These are phyloP conservation scores for Actias luna DNA, from an alignment of 2,888 invertebrate genomes.

Conservation along the genomic window DNA sequence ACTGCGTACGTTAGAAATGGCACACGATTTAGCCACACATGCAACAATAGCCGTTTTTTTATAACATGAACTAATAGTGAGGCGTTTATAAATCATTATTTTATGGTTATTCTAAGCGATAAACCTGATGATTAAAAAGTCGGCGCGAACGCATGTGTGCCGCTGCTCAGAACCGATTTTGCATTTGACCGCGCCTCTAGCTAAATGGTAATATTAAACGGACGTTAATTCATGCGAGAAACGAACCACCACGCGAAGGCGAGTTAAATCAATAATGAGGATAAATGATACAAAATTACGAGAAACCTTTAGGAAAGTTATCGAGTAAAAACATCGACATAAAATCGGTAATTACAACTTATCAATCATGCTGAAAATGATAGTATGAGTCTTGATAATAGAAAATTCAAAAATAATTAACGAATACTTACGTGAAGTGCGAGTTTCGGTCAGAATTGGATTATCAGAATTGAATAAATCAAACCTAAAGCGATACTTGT, in stretches of 20 bases:
- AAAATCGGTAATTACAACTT: slow-evolving; percentile 12
- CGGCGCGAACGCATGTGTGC: slow-evolving; percentile 36
- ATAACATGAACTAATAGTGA: slow-evolving; percentile 58
- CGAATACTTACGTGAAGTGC: not conserved
- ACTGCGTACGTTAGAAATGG: slow-evolving; percentile 47
- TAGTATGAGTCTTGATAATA: slow-evolving; percentile 12
- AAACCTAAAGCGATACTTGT: not conserved
- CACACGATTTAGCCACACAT: slow-evolving; percentile 50
- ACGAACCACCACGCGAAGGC: slow-evolving; percentile 15
- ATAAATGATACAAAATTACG: slow-evolving; percentile 15
- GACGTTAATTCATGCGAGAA: slow-evolving; percentile 24
- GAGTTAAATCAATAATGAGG: slow-evolving; percentile 18
- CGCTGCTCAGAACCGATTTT: slow-evolving; percentile 32
- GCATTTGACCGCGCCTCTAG: slow-evolving; percentile 34
- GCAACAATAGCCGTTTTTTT: slow-evolving; percentile 57
- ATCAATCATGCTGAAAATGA: slow-evolving; percentile 1
- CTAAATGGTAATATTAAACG: slow-evolving; percentile 26
- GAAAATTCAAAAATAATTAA: slow-evolving; percentile 5
- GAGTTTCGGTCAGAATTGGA: not conserved
- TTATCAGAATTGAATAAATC: not conserved
- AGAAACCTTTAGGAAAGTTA: slow-evolving; percentile 10
- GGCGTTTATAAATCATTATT: slow-evolving; percentile 73
- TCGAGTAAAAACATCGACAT: not conserved
- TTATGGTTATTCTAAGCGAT: slow-evolving; percentile 70
- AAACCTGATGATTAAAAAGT: slow-evolving; percentile 47